phyloP scores from a whole-genome alignment of 2,888 invertebrate genomes.

The Agrochola macilenta region DNA sequence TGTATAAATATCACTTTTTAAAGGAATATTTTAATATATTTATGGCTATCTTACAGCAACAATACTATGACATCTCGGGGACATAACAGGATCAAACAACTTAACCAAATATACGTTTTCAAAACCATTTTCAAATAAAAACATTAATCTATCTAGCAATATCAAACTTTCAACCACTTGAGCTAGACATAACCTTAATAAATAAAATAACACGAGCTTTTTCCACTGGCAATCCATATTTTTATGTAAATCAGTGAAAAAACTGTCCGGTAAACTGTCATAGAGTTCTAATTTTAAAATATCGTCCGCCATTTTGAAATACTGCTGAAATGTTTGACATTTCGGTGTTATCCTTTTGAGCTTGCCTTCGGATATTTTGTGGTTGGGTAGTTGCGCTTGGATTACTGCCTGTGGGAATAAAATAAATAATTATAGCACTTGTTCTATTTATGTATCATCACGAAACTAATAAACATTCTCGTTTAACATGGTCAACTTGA shows the following conservation, averaged over 20 bases:
- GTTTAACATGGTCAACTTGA: not conserved
- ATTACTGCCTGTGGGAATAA: conserved; percentile 82
- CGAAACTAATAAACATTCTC: not conserved
- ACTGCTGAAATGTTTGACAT: conserved; percentile 92
- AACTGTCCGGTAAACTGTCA: conserved; percentile 79
- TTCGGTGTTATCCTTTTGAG: conserved; percentile 92
- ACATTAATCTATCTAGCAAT: conserved; percentile 95
- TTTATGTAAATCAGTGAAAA: conserved; percentile 71
- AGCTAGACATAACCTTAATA: conserved; percentile 94
- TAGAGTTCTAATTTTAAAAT: conserved; percentile 90
- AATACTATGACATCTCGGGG: conserved; percentile 95
- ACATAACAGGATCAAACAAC: conserved; percentile 95
- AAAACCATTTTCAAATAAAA: conserved; percentile 92
- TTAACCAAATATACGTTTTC: conserved; percentile 91
- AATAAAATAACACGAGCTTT: conserved; percentile 94
- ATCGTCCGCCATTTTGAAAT: conserved; percentile 92
- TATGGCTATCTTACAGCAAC: conserved; percentile 90
- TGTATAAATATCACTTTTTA: not conserved
- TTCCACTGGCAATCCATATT: conserved; percentile 83
- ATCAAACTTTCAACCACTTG: conserved; percentile 95
- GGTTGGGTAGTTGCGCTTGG: conserved; percentile 76
- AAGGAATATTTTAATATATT: conserved; percentile 1
- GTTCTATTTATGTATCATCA: not conserved
- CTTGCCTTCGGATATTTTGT: conserved; percentile 85
- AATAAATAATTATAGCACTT: not conserved